Conservation (phyloP, 2,797 vertebrate genomes). For the Myripristis jacobus region DNA sequence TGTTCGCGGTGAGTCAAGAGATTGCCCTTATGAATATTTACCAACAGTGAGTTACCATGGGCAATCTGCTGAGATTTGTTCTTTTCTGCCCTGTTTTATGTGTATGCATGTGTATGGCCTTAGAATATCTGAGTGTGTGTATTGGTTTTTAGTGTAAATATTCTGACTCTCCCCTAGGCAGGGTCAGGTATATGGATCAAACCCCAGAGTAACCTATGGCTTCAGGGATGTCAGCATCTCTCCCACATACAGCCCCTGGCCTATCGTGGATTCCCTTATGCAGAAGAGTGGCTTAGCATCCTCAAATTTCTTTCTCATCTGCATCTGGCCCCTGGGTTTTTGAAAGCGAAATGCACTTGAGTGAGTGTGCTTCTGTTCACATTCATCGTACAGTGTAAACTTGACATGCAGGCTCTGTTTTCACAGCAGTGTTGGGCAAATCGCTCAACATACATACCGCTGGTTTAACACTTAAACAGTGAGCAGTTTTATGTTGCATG, state of each 20-base stretch:
- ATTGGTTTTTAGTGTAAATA: conserved; percentile 26
- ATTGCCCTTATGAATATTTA: conserved; percentile 74
- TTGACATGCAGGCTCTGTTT: neutral
- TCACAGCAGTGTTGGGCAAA: conserved; percentile 17
- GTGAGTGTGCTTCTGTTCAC: neutral
- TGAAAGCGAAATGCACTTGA: neutral
- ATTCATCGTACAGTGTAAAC: neutral
- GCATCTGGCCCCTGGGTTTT: neutral
- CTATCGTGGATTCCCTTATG: conserved; percentile 9
- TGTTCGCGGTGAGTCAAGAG: conserved; percentile 38
- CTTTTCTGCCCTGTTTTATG: conserved; percentile 48
- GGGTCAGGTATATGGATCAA: conserved; percentile 59
- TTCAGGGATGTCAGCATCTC: conserved; percentile 47
- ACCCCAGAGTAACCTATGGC: conserved; percentile 35
- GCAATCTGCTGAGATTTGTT: conserved; percentile 59
- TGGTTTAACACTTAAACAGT: conserved; percentile 1
- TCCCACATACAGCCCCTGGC: conserved; percentile 27
- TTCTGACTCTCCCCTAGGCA: conserved; percentile 36
- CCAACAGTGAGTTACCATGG: conserved; percentile 49
- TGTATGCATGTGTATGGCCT: conserved; percentile 40
- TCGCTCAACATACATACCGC: neutral
- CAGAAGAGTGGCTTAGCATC: conserved; percentile 16
- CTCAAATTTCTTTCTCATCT: conserved; percentile 10
- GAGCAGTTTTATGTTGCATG: neutral
- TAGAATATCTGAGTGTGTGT: conserved; percentile 1